A percentile compares a stretch with the other conserved stretches of the same genome.
These are phyloP conservation scores for Eciton burchellii DNA, from an alignment of 1,140 invertebrate species.

Conservation along the genomic window DNA sequence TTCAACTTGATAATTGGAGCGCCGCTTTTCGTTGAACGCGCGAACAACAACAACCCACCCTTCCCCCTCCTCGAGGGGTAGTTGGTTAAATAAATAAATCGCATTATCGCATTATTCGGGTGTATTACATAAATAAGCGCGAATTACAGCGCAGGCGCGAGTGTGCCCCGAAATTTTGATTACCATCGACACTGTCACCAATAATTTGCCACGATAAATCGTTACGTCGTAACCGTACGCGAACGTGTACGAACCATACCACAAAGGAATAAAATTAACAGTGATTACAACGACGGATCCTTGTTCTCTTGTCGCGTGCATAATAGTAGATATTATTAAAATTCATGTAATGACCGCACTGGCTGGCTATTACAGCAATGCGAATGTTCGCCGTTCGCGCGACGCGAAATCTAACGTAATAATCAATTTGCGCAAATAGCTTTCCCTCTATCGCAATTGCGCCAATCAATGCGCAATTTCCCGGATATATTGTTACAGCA, in stretches of 20 bases:
- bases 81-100: constrained; percentile 4
- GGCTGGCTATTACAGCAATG: background rate
- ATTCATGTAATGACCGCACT: background rate
- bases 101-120: background rate
- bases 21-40: background rate
- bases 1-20: background rate
- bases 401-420: constrained; percentile 1
- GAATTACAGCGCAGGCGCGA: background rate
- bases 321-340: constrained; percentile 24
- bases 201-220: constrained; percentile 8
- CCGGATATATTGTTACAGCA: background rate
- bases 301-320: background rate
- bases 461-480: background rate
- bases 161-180: background rate
- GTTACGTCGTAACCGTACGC: background rate
- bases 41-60: too few species aligned
- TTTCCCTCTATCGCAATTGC: background rate
- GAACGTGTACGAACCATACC: background rate
- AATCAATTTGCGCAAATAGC: constrained; percentile 22
- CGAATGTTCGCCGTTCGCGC: background rate
- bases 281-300: background rate
- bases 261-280: constrained; percentile 27
- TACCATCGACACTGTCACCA: background rate
- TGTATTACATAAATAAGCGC: background rate
- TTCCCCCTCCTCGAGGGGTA: too few species aligned